Evolutionary conservation across 2,888 invertebrate species (phyloP).

Genomic region (Drosophila pseudotakahashii): DNA sequence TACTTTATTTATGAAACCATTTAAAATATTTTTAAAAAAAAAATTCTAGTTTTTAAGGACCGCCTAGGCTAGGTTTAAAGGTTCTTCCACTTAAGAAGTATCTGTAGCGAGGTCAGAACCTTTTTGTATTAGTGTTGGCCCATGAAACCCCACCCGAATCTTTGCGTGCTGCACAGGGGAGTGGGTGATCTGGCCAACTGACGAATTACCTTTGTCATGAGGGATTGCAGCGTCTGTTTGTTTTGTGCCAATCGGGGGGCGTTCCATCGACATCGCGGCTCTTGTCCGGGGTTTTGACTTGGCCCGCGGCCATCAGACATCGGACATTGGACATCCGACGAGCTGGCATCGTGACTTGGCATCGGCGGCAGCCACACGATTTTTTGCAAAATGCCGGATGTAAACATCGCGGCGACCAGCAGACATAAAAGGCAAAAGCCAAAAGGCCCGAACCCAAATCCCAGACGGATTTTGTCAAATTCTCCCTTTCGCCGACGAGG

Average conservation of each 20-base stretch:
- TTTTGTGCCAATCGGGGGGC: constrained; percentile 44
- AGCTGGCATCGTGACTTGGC: constrained; percentile 77
- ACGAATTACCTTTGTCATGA: constrained; percentile 21
- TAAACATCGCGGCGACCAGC: constrained; percentile 34
- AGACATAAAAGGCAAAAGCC: constrained; percentile 30
- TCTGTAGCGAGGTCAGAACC: not conserved
- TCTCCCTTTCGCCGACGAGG: constrained; percentile 69
- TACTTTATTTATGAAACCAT: too few relatives aligned
- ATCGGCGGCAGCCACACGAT: constrained; percentile 78
- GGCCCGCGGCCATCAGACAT: constrained; percentile 62
- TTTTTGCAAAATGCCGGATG: constrained; percentile 75
- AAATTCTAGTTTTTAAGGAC: too few relatives aligned
- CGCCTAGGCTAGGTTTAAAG: not conserved
- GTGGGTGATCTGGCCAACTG: constrained; percentile 31
- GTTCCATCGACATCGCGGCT: constrained; percentile 57
- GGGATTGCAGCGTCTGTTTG: constrained; percentile 35
- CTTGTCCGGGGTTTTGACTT: constrained; percentile 9
- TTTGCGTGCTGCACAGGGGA: constrained; percentile 6
- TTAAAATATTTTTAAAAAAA: too few relatives aligned
- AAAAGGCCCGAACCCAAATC: constrained; percentile 35
- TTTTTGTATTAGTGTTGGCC: not conserved
- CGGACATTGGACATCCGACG: constrained; percentile 53
- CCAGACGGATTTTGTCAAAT: constrained; percentile 62
- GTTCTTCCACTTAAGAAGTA: not conserved
- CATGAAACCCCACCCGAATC: not conserved